Base-by-base conservation (phyloP, 2,797 vertebrate genomes). In the Peromyscus aztecus region DNA sequence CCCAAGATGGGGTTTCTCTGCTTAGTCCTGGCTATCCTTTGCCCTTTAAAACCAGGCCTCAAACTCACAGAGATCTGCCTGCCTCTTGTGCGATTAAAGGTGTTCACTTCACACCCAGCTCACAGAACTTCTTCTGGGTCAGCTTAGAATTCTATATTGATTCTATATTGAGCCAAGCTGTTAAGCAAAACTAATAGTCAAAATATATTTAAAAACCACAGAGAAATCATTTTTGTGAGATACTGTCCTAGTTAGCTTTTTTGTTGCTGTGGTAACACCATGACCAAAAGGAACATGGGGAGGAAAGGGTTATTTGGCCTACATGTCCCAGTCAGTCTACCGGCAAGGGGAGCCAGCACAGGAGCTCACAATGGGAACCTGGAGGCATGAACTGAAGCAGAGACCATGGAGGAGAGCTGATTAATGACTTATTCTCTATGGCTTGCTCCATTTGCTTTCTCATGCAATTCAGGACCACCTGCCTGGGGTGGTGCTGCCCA, bases 211-310 rank as follows among this genome's bases (percentile, higher is more conserved):
- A 23, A 8, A 37, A 82, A 63, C 6, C 14, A 52, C 6, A 80
- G 55, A 94, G 75, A 92, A 93, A 80, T 93, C 12, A 69, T 83
- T 88, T 80, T 90, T 75, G 95, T 86, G 43, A 31, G 46, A 49
- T 31, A 23, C 23, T 49, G 43, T 49, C 61, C 61, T 65, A 46
- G 17, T 84, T 67, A 31, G 40, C 17, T n/a, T 86, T 71, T 67
- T 67, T 49, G 43, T 34, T 67, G 11, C 2, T 67, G 31, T n/a
- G 43, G n/a, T 52, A 69, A 69, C 83, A 67, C 10, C 11, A 52
- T 67, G 61, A 65, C 31, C 61, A n/a, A 85, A 52, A 67, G 43
- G 7, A 67, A 24, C 31, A 0, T 24, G 63, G 31, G 31, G 19
- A 67, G 11, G 61, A 86, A 52, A 16, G 63, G 19, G 63, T 52